Evolutionary conservation across 2,888 invertebrate species (phyloP), one percentile per base, ranked within the genome.

Genomic region (Philereme vetulata): DNA sequence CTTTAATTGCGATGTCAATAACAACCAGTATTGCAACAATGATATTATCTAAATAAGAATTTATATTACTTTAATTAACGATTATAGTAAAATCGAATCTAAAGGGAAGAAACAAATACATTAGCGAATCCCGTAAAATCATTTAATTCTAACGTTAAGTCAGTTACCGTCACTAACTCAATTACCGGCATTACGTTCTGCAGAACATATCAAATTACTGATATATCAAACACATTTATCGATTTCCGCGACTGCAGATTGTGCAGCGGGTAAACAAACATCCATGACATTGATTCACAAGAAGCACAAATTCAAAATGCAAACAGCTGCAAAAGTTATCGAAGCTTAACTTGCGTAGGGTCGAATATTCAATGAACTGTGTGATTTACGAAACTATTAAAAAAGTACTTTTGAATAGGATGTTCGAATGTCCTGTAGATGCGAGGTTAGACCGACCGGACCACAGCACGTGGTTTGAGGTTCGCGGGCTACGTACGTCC

Each of bases 401-500:
- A 68, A 58, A 66, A 68, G 68, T 67, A 64, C 66, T 54, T 38
- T 8, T 38, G 38, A 42, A 66, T 73, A 69, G 69, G 68, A 69
- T 69, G 60, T 49, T 58, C 36, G 70, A 66, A 64, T 72, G 61
- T 55, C 7, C 11, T 5, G 44, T 10, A 64, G 69, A 68, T 72
- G 72, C 71, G 74, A 74, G 72, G 74, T 75, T 68, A 70, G 55
- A 55, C 35, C 62, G 53, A 66, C 62, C 35, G 61, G 53, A 66
- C 62, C 65, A 56, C 66, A 66, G 62, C 74, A 73, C 74, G 72
- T 72, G 74, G 62, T 49, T 62, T 56, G 72, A 63, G 52, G 72
- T 72, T 71, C 73, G 76, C 70, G 71, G 62, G 75, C 70, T 75
- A 78, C 89, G 89, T 88, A 82, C 83, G 82, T 70, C 77, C 87